Percentiles rank a stretch among this genome's conserved stretches.
Conservation (phyloP, 2,888 invertebrate genomes). For the Macrophya alboannulata region DNA sequence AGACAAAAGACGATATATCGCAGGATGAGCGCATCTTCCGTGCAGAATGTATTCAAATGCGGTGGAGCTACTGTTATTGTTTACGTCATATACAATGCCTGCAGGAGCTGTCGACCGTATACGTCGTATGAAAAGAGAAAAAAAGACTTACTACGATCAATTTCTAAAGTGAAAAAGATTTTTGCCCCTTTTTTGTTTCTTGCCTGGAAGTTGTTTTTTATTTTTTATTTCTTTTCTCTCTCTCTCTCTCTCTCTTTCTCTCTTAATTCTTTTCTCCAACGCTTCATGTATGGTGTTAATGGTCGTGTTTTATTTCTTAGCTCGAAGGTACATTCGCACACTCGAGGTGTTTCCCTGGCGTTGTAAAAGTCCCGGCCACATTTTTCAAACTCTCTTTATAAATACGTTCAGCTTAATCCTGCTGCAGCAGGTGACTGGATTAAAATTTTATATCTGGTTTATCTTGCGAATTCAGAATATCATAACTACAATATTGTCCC, state of each 20-base stretch:
- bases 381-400: conserved; percentile 1
- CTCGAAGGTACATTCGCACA: conserved; percentile 7
- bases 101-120: background rate
- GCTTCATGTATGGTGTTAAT: conserved; percentile 29
- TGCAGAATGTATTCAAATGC: conserved; percentile 36
- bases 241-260: background rate
- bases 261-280: conserved; percentile 2
- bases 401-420: background rate
- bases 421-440: background rate
- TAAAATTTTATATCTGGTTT: background rate
- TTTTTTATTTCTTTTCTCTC: conserved; percentile 1
- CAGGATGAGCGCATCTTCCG: conserved; percentile 36
- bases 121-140: background rate
- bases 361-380: conserved; percentile 13
- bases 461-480: background rate
- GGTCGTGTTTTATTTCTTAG: conserved; percentile 34
- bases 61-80: background rate
- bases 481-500: background rate
- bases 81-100: conserved; percentile 30
- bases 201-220: background rate
- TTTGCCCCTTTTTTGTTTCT: conserved; percentile 1
- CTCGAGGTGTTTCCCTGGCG: background rate
- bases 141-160: conserved; percentile 37
- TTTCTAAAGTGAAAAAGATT: conserved; percentile 31
- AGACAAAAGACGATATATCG: conserved; percentile 19